Conservation (phyloP, 2,797 vertebrate species). For the Melanitta fusca region DNA sequence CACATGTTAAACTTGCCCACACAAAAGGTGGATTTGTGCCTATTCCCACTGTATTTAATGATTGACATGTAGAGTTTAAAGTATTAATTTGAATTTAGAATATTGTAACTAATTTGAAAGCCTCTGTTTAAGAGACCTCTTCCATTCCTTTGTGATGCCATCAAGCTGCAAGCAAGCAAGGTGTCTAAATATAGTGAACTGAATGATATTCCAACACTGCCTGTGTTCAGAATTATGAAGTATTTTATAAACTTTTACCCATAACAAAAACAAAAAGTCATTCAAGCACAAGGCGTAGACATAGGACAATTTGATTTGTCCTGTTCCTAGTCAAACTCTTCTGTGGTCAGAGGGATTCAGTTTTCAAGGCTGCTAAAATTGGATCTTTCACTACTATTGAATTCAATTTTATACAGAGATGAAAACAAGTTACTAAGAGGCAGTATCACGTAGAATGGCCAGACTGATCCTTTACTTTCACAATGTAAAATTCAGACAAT, state of each 20-base stretch:
- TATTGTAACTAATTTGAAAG: not conserved
- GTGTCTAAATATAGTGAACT: not conserved
- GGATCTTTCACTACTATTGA: not conserved
- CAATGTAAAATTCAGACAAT: not conserved
- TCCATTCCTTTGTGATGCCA: not conserved
- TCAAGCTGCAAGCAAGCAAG: not conserved
- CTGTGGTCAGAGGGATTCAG: not conserved
- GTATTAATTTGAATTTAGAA: not conserved
- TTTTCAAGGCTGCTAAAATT: not conserved
- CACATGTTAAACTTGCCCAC: not conserved
- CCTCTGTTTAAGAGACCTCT: not conserved
- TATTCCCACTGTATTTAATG: not conserved
- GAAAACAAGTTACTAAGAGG: not conserved
- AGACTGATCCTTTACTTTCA: not conserved
- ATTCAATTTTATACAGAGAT: not conserved
- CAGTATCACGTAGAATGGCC: accelerated
- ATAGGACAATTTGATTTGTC: not conserved
- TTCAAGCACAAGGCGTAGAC: not conserved
- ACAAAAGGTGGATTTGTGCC: not conserved
- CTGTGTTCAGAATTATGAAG: not conserved
- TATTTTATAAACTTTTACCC: not conserved
- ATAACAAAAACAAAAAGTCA: not conserved
- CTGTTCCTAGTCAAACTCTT: not conserved
- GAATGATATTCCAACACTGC: not conserved
- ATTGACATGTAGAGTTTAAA: not conserved